Base-by-base conservation (phyloP, 2,888 invertebrate species). In the Philereme vetulata region DNA sequence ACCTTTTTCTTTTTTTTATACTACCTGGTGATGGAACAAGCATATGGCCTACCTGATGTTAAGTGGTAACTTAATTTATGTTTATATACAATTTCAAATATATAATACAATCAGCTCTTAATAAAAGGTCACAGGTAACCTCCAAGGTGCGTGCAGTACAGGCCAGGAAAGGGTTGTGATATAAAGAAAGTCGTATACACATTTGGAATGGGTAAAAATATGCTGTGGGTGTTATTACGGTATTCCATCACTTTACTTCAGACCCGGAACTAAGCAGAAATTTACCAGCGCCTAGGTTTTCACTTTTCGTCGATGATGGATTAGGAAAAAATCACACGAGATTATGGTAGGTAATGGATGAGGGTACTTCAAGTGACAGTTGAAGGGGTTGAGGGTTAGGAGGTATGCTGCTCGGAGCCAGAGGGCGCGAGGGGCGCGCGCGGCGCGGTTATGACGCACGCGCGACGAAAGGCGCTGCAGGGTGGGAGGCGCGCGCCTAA, bases 401-500 rank as follows among this genome's bases (percentile, higher is more conserved):
- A 56, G 49, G 56, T 35, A 40, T 44, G 38, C 33, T 21, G 49
- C 51, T 34, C 32, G 34, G 44, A 56, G 68, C 54, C 61, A 47
- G 45, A 68, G 72, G 70, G 67, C 60, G 73, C 70, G 72, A 61
- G 76, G 72, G 75, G 76, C 68, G 82, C 77, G 88, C 85, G 88
- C 82, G 81, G 78, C 74, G 84, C 75, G 77, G 75, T 71, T 66
- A 77, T 93, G 93, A 93, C 94, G 94, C 94, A 93, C 90, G 94
- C 94, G 94, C 93, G 87, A 88, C 92, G 90, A 91, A 88, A 87
- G 88, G 89, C 84, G 80, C 79, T 74, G 85, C 82, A 88, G 90
- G 92, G 92, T 93, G 93, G 93, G 93, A 89, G 91, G 88, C 82
- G 87, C 72, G 84, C 86, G 86, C 84, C 85, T 87, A 88, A 87